A percentile compares a stretch with the other conserved stretches of the same genome.
These are phyloP conservation scores for Hypomesus transpacificus DNA, from an alignment of 2,113 vertebrate species.

Conservation along the genomic window DNA sequence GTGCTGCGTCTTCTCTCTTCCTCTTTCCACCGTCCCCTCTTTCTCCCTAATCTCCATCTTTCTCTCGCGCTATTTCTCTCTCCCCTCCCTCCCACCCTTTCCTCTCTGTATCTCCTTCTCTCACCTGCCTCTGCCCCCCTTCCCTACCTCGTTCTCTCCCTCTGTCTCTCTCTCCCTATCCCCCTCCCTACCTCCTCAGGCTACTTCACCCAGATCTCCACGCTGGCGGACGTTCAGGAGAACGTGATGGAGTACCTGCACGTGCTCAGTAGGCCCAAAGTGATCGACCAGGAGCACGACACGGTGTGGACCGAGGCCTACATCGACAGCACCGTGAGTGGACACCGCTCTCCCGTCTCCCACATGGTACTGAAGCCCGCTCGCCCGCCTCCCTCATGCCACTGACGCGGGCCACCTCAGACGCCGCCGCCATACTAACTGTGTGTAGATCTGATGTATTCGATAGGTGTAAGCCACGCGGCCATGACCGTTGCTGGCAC, in stretches of 20 bases:
- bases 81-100: background rate
- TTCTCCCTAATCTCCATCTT: too few relatives aligned
- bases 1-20: too few relatives aligned
- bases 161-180: background rate
- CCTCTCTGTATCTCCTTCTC: too few relatives aligned
- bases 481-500: too few relatives aligned
- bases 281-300: slow-evolving; percentile 96
- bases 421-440: background rate
- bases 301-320: slow-evolving; percentile 98
- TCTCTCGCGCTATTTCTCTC: background rate
- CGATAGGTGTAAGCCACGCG: too few relatives aligned
- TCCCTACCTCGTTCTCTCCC: too few relatives aligned
- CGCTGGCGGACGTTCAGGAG: slow-evolving; percentile 95
- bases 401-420: background rate
- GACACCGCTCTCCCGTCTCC: background rate
- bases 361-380: background rate
- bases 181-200: slow-evolving; percentile 69
- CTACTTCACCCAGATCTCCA: slow-evolving; percentile 98
- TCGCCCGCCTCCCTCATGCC: background rate
- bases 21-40: too few relatives aligned
- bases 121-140: too few relatives aligned
- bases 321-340: slow-evolving; percentile 96
- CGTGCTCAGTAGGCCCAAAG: slow-evolving; percentile 94
- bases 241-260: slow-evolving; percentile 99
- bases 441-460: too few relatives aligned